Evolutionary conservation across 2,797 vertebrate species (phyloP).

Genomic region (Mus caroli): DNA sequence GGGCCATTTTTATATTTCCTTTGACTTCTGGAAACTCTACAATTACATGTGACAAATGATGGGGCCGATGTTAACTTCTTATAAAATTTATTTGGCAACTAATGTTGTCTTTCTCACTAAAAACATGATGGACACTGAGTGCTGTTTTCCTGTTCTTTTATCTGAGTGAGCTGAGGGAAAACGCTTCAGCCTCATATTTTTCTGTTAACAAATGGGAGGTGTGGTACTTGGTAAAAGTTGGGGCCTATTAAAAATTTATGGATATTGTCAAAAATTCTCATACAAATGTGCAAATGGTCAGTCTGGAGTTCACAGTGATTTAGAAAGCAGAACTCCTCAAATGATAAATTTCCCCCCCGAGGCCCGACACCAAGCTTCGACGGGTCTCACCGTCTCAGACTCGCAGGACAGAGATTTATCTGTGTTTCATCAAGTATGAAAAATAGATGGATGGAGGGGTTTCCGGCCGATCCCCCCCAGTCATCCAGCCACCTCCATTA

Average conservation of each 20-base stretch:
- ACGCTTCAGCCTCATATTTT: neutral
- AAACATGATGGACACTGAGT: neutral
- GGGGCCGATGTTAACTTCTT: neutral
- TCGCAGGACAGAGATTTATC: constrained; percentile 86
- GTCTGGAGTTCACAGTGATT: constrained; percentile 58
- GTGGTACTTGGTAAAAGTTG: neutral
- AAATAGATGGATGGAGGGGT: constrained; percentile 84
- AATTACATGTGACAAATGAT: neutral
- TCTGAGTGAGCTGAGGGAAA: neutral
- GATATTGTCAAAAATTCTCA: constrained; percentile 62
- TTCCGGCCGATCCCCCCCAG: constrained; percentile 80
- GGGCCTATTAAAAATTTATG: constrained; percentile 66
- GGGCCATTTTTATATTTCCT: neutral
- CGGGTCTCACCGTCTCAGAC: constrained; percentile 75
- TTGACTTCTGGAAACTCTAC: neutral
- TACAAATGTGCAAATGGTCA: constrained; percentile 34
- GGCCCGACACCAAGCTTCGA: constrained; percentile 72
- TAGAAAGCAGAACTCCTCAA: constrained; percentile 74
- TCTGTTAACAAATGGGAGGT: neutral
- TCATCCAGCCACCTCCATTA: constrained; percentile 83
- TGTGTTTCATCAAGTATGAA: constrained; percentile 86
- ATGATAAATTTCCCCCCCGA: constrained; percentile 77
- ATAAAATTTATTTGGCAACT: neutral
- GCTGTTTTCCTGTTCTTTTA: neutral
- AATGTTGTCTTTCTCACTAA: neutral